Evolutionary conservation across 1,140 invertebrate species (phyloP).

Genomic region (Lucilia cuprina): DNA sequence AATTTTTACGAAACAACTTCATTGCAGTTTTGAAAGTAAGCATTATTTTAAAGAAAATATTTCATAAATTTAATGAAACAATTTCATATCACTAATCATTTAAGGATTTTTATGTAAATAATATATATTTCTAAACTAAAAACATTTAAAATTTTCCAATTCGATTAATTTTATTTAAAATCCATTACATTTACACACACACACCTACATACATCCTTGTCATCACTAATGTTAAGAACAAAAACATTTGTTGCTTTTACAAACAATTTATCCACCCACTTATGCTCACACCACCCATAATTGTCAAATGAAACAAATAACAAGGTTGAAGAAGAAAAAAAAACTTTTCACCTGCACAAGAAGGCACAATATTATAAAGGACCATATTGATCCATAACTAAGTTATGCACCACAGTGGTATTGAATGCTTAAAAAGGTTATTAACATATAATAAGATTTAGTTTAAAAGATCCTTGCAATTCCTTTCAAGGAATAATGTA

Average conservation of each 20-base stretch:
- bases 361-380: background rate
- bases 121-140: too few species aligned
- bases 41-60: too few species aligned
- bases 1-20: too few species aligned
- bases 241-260: constrained; percentile 11
- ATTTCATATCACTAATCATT: too few species aligned
- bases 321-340: background rate
- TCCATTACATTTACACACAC: background rate
- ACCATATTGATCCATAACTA: background rate
- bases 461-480: too few species aligned
- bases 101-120: too few species aligned
- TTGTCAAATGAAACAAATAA: background rate
- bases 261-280: background rate
- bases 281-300: background rate
- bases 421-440: background rate
- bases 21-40: too few species aligned
- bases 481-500: too few species aligned
- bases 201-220: background rate
- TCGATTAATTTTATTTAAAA: background rate
- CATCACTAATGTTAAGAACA: background rate
- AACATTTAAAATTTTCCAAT: background rate
- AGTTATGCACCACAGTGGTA: background rate
- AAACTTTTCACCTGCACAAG: background rate
- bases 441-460: too few species aligned
- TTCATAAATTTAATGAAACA: too few species aligned